These are phyloP conservation scores for Dendrophyllia cribrosa DNA, from an alignment of 64 coral and sea anemone species.

Conservation along the genomic window DNA sequence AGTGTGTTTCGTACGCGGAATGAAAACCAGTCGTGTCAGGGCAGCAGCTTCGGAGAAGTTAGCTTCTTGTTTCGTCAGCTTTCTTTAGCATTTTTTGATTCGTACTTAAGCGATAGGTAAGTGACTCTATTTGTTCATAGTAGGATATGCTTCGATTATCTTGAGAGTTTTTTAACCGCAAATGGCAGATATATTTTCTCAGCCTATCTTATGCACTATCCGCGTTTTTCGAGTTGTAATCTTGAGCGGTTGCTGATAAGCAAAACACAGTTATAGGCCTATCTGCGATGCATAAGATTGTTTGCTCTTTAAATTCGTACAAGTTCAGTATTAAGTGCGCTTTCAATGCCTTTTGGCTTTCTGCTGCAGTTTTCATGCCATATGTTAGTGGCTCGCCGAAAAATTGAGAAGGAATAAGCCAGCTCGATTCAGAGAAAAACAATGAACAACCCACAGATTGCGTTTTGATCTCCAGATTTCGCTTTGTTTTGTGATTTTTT, in stretches of 20 bases:
- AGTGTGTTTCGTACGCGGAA: constrained; percentile 20
- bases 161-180: background rate
- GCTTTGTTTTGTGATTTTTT: background rate
- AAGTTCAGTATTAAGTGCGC: background rate
- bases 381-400: background rate
- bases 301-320: background rate
- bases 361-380: background rate
- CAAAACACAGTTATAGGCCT: background rate
- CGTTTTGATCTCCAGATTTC: background rate
- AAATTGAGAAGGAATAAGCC: background rate
- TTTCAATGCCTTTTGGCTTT: background rate
- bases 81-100: background rate
- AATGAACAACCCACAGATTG: too few species aligned
- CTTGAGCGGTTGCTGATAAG: background rate
- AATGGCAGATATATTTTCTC: background rate
- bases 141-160: background rate
- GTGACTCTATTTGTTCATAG: background rate
- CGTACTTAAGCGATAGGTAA: background rate
- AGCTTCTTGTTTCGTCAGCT: background rate
- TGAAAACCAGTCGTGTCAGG: constrained; percentile 12
- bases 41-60: background rate
- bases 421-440: background rate
- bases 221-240: background rate
- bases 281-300: background rate
- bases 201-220: background rate